Evolutionary conservation across 2,113 vertebrate genomes (phyloP).

Genomic region (Coracopsis vasa): DNA sequence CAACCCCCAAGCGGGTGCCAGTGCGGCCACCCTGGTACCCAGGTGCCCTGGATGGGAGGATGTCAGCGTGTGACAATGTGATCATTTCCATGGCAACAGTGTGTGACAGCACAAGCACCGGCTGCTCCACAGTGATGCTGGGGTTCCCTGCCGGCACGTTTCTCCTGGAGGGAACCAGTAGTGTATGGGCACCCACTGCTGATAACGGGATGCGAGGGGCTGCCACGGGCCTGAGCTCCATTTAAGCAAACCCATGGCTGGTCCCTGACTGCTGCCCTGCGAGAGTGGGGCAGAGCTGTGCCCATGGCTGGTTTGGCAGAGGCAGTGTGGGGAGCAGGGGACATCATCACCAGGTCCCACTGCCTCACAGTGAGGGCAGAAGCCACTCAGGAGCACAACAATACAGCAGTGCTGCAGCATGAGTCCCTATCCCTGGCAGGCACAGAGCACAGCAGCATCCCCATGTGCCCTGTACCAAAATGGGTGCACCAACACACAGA

Average conservation of each 20-base stretch:
- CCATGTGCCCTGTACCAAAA: rapidly evolving
- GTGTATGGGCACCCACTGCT: rapidly evolving
- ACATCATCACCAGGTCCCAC: rapidly evolving
- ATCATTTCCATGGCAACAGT: slow-evolving; percentile 40
- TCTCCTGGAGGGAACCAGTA: background rate
- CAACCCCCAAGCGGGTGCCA: background rate
- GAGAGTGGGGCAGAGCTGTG: background rate
- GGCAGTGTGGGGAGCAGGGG: rapidly evolving
- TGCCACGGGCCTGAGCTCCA: background rate
- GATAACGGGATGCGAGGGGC: rapidly evolving
- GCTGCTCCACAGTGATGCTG: background rate
- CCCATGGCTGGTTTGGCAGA: rapidly evolving
- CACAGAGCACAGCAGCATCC: background rate
- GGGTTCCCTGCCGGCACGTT: rapidly evolving
- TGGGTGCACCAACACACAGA: rapidly evolving
- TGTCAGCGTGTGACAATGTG: background rate
- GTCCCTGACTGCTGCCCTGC: background rate
- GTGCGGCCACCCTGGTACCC: rapidly evolving
- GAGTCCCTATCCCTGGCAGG: rapidly evolving
- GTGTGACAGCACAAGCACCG: background rate
- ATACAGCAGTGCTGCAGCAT: background rate
- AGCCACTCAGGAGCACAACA: background rate
- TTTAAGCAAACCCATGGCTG: background rate
- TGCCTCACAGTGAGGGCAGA: background rate
- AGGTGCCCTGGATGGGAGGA: background rate